Percentiles rank a stretch among this genome's conserved stretches.
Conservation (phyloP, 2,113 vertebrate species). For the Lagenorhynchus albirostris region DNA sequence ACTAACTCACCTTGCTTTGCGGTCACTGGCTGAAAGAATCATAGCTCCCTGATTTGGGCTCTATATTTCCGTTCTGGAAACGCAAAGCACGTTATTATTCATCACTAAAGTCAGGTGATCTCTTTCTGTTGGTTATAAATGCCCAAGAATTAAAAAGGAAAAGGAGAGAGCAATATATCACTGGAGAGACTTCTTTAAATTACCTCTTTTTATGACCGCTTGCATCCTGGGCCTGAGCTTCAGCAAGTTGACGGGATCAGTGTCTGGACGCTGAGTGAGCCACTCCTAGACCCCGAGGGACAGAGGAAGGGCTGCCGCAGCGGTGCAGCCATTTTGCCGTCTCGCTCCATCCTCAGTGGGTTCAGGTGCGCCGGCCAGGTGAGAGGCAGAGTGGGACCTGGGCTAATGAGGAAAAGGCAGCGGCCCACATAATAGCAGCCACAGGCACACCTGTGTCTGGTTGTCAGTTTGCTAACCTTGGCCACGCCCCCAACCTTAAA, state of each 20-base stretch:
- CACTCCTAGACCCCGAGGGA: not conserved
- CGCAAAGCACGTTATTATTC: not conserved
- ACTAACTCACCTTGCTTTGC: not conserved
- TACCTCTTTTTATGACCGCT: not conserved
- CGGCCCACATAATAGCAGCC: not conserved
- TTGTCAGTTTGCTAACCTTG: not conserved
- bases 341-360: fast-evolving
- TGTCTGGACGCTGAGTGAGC: not conserved
- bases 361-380: not conserved
- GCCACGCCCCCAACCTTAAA: too few relatives aligned
- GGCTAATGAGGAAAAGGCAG: not conserved
- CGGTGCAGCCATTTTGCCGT: fast-evolving
- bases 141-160: not conserved
- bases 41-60: not conserved
- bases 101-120: not conserved
- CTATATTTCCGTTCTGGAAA: not conserved
- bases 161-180: not conserved
- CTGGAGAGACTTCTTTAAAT: not conserved
- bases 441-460: not conserved
- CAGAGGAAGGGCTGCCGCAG: too few relatives aligned
- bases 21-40: not conserved
- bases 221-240: not conserved
- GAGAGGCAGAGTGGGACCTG: not conserved
- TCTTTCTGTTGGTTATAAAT: not conserved
- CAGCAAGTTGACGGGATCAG: not conserved